Evolutionary conservation across 2,797 vertebrate genomes (phyloP), one percentile per base, ranked within the genome.

Genomic region (Mus spretus): DNA sequence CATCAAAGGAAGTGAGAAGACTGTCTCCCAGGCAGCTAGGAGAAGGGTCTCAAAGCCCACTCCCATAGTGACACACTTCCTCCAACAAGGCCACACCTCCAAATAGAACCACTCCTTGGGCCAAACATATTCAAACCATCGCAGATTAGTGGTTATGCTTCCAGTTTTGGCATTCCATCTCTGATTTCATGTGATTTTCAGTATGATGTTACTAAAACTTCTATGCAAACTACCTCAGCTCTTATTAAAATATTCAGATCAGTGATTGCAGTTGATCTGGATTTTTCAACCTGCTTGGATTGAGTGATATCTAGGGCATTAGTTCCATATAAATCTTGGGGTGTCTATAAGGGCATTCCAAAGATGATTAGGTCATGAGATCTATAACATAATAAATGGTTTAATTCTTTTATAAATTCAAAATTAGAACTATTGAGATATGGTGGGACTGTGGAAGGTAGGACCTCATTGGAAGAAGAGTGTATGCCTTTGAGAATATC

Each of bases 191-290:
- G 20, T 86, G 89, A 88, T 74, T 83, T 93, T 77, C 61, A 89
- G 50, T 34, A 89, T 37, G 24, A 83, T 67, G 34, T 57, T 63
- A 96, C 57, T 57, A 26, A 80, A 79, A 75, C 26, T 83, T 93
- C 40, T n/a, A 8, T 77, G 40, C 4, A 4, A 77, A 81, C 70
- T 31, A 79, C 1, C 40, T 91, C 91, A 24, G 7, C 65, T 92
- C 86, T 82, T 85, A 63, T 86, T 89, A 90, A 96, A 91, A 95
- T 31, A 14, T 19, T 55, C 55, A 83, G 85, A 80, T 85, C 13
- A n/a, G 31, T 81, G 67, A 67, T 65, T n/a, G 6, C 34, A 44
- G 17, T 34, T 89, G 28, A 61, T 44, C 26, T 75, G 24, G 74
- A 61, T 67, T 75, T 61, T 57, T 77, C 55, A 59, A 34, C 55